Evolutionary conservation across 2,797 vertebrate genomes (phyloP), one percentile per base, ranked within the genome.

Genomic region (Spondyliosoma cantharus): DNA sequence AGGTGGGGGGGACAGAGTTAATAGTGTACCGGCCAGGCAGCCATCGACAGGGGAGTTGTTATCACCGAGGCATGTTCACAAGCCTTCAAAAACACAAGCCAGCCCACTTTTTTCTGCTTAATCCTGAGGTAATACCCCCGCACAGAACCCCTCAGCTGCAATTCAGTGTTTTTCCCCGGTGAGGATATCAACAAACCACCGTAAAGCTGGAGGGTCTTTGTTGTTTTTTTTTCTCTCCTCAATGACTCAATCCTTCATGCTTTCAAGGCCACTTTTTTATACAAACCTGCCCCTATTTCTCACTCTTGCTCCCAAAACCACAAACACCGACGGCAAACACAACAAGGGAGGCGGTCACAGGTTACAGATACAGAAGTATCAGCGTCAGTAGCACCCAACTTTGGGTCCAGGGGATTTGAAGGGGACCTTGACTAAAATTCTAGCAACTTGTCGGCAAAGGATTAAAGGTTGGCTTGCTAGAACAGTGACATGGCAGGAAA

Each of bases 1-100:
- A 72, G 86, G 76, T 59, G 43, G 78, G 72, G 67, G 61, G 65
- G 80, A 66, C 69, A 78, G 79, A 90, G 80, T 79, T 88, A 91
- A 91, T 87, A 82, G 80, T 78, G 62, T 72, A 62, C 32, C 5
- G 56, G 70, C 63, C 73, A 67, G 70, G 86, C 85, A 77, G 84
- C 65, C 82, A 29, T 86, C 85, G 48, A 80, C 90, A 83, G 86
- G 92, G 91, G 92, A 91, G 89, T 84, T 87, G 84, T 92, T 93
- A 90, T 92, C 84, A 76, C 76, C 85, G 61, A 84, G 91, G 83
- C 82, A 86, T 91, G 89, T 92, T 92, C 85, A 74, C 80, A 81
- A 78, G 82, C 91, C 86, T 91, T 93, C 87, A 89, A 82, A 37
- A 89, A 90, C 87, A 91, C 87, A 90, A 90, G 89, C 82, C 67